Evolutionary conservation across 2,888 invertebrate species (phyloP).

Genomic region (Dasysyrphus albostriatus): DNA sequence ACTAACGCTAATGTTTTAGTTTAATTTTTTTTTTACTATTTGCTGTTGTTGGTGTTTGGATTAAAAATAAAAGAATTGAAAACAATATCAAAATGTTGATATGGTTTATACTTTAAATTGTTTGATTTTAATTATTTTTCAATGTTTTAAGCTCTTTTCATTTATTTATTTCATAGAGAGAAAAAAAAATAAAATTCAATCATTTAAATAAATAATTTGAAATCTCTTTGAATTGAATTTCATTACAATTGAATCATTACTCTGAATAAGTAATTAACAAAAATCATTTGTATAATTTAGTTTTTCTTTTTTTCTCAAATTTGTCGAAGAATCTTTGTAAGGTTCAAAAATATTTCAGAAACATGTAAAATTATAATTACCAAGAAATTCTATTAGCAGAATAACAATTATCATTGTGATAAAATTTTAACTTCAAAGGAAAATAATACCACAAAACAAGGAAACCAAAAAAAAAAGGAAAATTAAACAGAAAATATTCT

Average conservation of each 20-base stretch:
- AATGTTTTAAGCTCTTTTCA: not conserved
- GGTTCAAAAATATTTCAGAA: not conserved
- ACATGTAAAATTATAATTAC: not conserved
- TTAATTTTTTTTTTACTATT: no score
- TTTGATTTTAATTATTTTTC: not conserved
- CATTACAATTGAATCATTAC: not conserved
- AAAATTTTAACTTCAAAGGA: constrained; percentile 33
- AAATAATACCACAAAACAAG: not conserved
- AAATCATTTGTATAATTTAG: not conserved
- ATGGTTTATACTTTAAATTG: not conserved
- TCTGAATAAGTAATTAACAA: not conserved
- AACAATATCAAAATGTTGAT: not conserved
- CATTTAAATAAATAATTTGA: not conserved
- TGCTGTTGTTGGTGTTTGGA: not conserved
- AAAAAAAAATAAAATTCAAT: not conserved
- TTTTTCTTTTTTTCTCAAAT: not conserved
- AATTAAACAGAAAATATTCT: not conserved
- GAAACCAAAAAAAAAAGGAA: not conserved
- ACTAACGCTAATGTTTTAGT: no score
- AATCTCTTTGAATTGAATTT: constrained; percentile 9
- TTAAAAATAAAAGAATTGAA: not conserved
- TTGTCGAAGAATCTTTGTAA: not conserved
- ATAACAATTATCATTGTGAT: constrained; percentile 6
- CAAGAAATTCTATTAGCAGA: not conserved
- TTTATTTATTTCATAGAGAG: no score